phyloP scores from a whole-genome alignment of 2,113 vertebrate species.

The Neodon shergylaensis region DNA sequence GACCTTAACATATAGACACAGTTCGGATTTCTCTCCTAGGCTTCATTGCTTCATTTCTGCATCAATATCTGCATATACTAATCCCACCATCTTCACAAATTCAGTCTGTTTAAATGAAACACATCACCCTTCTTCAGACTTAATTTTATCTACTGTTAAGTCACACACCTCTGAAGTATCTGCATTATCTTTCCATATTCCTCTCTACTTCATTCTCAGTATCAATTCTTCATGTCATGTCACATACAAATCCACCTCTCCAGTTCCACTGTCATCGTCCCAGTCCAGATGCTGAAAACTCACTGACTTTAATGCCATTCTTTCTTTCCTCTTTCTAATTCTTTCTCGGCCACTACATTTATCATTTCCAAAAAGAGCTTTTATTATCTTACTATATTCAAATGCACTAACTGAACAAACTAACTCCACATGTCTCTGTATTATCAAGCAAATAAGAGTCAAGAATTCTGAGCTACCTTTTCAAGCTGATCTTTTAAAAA shows the following conservation, averaged over 20 bases:
- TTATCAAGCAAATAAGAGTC: slow-evolving; percentile 34
- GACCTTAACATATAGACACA: background rate
- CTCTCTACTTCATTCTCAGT: slow-evolving; percentile 27
- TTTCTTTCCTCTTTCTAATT: slow-evolving; percentile 28
- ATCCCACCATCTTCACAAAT: background rate
- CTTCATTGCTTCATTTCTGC: slow-evolving; percentile 9
- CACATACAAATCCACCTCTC: slow-evolving; percentile 12
- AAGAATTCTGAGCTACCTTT: slow-evolving; percentile 34
- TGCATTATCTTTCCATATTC: slow-evolving; percentile 31
- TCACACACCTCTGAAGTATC: slow-evolving; percentile 27
- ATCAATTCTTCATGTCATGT: slow-evolving; percentile 15
- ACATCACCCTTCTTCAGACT: slow-evolving; percentile 26
- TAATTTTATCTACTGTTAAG: slow-evolving; percentile 18
- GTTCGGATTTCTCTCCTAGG: slow-evolving; percentile 24
- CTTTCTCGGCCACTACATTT: slow-evolving; percentile 26
- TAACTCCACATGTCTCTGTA: slow-evolving; percentile 10
- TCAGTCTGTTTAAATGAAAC: slow-evolving; percentile 57
- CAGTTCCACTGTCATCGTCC: slow-evolving; percentile 22
- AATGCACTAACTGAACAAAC: background rate
- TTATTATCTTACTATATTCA: slow-evolving; percentile 15
- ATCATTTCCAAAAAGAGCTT: slow-evolving; percentile 55
- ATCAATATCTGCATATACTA: slow-evolving; percentile 38
- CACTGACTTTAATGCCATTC: background rate
- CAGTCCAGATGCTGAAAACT: slow-evolving; percentile 23
- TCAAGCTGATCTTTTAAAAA: slow-evolving; percentile 25